phyloP scores from a whole-genome alignment of 2,888 invertebrate genomes.

The Cheilosia grossa region DNA sequence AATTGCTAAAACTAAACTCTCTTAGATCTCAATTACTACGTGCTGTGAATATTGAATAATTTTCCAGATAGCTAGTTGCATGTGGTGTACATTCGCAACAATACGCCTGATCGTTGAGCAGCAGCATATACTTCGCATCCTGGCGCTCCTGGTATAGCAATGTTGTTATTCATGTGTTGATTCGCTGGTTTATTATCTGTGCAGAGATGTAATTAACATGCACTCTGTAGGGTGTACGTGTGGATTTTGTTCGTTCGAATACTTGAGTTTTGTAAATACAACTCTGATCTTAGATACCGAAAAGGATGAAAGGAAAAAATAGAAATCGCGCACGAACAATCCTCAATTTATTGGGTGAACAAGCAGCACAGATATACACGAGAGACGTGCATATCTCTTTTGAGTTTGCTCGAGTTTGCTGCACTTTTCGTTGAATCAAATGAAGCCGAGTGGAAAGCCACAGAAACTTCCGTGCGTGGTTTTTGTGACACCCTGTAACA shows the following conservation, averaged over 20 bases:
- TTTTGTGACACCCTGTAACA: too few relatives aligned
- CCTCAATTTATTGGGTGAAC: constrained; percentile 52
- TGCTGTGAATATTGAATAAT: constrained; percentile 63
- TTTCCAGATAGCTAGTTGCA: constrained; percentile 44
- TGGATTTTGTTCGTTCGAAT: neutral
- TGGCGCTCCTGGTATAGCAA: constrained; percentile 19
- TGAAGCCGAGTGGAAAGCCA: too few relatives aligned
- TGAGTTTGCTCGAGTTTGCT: too few relatives aligned
- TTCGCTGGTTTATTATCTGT: constrained; percentile 65
- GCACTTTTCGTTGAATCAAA: too few relatives aligned
- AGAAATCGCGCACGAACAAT: constrained; percentile 51
- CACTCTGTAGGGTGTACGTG: constrained; percentile 53
- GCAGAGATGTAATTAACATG: constrained; percentile 68
- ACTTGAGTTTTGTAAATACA: constrained; percentile 35
- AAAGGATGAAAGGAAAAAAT: neutral
- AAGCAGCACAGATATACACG: constrained; percentile 2
- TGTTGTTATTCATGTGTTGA: constrained; percentile 70
- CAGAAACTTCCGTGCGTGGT: too few relatives aligned
- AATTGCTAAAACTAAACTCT: constrained; percentile 61
- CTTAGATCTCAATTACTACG: constrained; percentile 72
- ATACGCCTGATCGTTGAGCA: constrained; percentile 26
- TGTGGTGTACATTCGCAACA: constrained; percentile 2
- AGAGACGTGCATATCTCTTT: too few relatives aligned
- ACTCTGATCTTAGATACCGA: constrained; percentile 40
- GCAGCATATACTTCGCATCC: constrained; percentile 1